Base-by-base conservation (phyloP, 2,888 invertebrate species). In the Xestia c-nigrum region DNA sequence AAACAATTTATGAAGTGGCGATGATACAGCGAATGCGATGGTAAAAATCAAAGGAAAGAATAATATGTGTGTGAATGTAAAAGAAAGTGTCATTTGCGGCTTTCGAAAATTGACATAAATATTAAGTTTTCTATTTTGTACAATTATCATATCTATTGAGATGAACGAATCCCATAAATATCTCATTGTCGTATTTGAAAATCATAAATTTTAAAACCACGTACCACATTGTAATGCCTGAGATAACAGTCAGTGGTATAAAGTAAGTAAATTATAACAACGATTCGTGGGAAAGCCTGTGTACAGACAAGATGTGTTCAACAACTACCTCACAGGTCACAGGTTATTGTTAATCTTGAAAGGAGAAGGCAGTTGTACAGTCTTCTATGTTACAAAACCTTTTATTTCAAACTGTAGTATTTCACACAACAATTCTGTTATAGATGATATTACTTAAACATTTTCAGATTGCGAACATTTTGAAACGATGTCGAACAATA, bases 401-500 rank as follows among this genome's bases (percentile, higher is more conserved):
- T 3, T 24, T 57, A 24, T 24, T 14, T 14, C 6, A 59, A 24
- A 31, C 57, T 43, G n/a, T 52, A 61, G 9, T 19, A 68, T 50
- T 40, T 40, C 6, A 63, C n/a, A 43, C 6, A 78, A 72, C 64
- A 43, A 7, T 46, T 12, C 19, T 57, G 24, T n/a, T n/a, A n/a
- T n/a, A n/a, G n/a, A n/a, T n/a, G n/a, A n/a, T n/a, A n/a, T n/a
- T n/a, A n/a, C n/a, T n/a, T n/a, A n/a, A n/a, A 87, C 83, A 74
- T 85, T 84, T 88, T 83, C 85, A 81, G 80, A 78, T 43, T 61
- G 74, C 76, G 74, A 78, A 82, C 83, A 87, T 88, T 68, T 76
- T 85, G 85, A 80, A 83, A 74, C 68, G n/a, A 63, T 77, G 79
- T 76, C 74, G 83, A 78, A 86, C 83, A 88, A 83, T 85, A 81